Conservation (phyloP, 2,113 vertebrate genomes). For the Opisthocomus hoazin region DNA sequence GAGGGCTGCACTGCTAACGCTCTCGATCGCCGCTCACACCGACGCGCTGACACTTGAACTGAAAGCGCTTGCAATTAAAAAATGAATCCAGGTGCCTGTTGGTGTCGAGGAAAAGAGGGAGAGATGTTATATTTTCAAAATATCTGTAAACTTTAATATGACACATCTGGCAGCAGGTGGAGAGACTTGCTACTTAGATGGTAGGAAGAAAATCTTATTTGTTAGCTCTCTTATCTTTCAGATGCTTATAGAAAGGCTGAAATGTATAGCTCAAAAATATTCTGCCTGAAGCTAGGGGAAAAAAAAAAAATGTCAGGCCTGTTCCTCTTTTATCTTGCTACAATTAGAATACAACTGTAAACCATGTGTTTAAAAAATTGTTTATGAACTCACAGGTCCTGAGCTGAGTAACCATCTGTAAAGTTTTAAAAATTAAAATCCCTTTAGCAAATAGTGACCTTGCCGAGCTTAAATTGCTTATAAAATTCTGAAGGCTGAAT, state of each 20-base stretch:
- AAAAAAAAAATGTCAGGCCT: not conserved
- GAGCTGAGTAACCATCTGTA: slow-evolving; percentile 3
- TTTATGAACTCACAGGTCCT: slow-evolving; percentile 8
- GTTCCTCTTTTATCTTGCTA: slow-evolving; percentile 24
- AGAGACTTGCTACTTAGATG: not conserved
- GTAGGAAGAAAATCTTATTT: slow-evolving; percentile 36
- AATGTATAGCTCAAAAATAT: not conserved
- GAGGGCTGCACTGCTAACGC: not conserved
- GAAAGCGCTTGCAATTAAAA: slow-evolving; percentile 20
- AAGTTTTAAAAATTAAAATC: slow-evolving; percentile 55
- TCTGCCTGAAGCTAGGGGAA: not conserved
- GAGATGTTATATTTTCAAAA: slow-evolving; percentile 37
- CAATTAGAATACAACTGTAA: slow-evolving; percentile 26
- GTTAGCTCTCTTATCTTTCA: not conserved
- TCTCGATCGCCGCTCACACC: not conserved
- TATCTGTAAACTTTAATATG: slow-evolving; percentile 37
- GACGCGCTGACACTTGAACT: not conserved
- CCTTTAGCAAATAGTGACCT: slow-evolving; percentile 33
- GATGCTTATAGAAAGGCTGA: slow-evolving; percentile 8
- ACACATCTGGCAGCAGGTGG: not conserved
- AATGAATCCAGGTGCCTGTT: not conserved
- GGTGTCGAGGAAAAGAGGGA: not conserved
- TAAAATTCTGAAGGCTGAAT: slow-evolving; percentile 12
- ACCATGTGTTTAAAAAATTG: not conserved
- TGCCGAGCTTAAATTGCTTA: not conserved